Percentiles rank a stretch among this genome's conserved stretches.
Conservation (phyloP, 2,888 invertebrate species). For the Erebia epiphron region DNA sequence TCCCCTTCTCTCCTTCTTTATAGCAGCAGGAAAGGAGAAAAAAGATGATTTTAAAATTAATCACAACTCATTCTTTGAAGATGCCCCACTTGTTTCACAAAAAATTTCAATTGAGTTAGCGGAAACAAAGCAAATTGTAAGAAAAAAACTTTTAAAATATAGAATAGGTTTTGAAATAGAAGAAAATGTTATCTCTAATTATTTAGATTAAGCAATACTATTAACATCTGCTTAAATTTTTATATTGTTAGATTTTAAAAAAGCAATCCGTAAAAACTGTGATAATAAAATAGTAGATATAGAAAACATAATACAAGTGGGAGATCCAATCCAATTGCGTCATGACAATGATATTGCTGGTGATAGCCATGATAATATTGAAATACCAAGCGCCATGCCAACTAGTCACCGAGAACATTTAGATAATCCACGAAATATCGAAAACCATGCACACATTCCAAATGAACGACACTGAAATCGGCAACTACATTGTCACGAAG, state of each 20-base stretch:
- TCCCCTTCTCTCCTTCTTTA: slow-evolving; percentile 77
- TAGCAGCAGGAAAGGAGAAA: slow-evolving; percentile 78
- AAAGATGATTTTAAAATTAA: slow-evolving; percentile 56
- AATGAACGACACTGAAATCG: slow-evolving; percentile 71
- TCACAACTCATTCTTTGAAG: slow-evolving; percentile 46
- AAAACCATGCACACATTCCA: slow-evolving; percentile 80
- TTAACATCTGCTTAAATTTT: slow-evolving; percentile 3
- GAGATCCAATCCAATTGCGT: slow-evolving; percentile 74
- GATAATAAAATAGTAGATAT: slow-evolving; percentile 5
- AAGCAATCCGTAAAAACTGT: slow-evolving; percentile 13
- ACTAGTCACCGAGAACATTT: slow-evolving; percentile 56
- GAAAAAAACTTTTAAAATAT: slow-evolving; percentile 6
- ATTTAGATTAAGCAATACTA: slow-evolving; percentile 10
- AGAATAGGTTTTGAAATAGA: slow-evolving; percentile 13
- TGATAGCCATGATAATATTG: slow-evolving; percentile 78
- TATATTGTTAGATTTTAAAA: background rate
- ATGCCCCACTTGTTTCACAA: slow-evolving; percentile 43
- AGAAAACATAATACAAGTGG: slow-evolving; percentile 51
- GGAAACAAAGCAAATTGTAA: slow-evolving; percentile 8
- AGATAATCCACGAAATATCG: slow-evolving; percentile 53
- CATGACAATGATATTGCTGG: slow-evolving; percentile 82
- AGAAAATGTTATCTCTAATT: background rate
- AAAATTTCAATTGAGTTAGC: slow-evolving; percentile 5
- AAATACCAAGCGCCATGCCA: slow-evolving; percentile 72
- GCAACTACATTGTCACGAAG: slow-evolving; percentile 84